Base-by-base conservation (phyloP, 2,113 vertebrate genomes). In the Corythaixoides concolor region DNA sequence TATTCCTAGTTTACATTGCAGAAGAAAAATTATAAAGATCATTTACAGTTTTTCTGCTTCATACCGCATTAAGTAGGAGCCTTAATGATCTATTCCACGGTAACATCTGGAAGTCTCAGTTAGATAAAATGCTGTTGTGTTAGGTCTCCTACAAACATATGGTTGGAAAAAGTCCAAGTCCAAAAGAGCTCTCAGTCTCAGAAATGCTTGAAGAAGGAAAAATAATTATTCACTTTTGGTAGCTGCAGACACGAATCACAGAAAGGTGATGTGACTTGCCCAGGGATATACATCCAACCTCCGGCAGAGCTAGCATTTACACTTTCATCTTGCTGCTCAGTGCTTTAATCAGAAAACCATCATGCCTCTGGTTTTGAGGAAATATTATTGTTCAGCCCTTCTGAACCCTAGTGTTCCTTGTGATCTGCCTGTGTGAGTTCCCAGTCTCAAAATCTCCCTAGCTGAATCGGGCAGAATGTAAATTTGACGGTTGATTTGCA, bases 191-290 rank as follows among this genome's bases (percentile, higher is more conserved):
- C 60, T 94, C 69, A 62, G 35, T 87, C 56, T 81, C 67, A 82
- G 43, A 95, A 91, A 82, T 41, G 53, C 69, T 93, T 26, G 39
- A 86, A 68, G 82, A 94, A 64, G 22, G 60, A 68, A 75, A 94
- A 96, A 93, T 81, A 94, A 95, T 88, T 68, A 93, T 77, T 76
- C 9, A 1, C 7, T 78, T 84, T 92, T 58, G 45, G 69, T 87
- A 87, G 77, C 32, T 82, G 69, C 39, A 85, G 83, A 91, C 72
- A 78, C 13, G 22, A 91, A 82, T 78, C 79, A 92, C 69, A 69
- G 88, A 78, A 75, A 87, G 82, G 79, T 93, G 90, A 92, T 73
- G 53, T 82, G 69, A 93, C 76, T 97, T 90, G 94, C 94, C 80
- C 86, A 87, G 77, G 83, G 80, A 75, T 62, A 78, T 68, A 95